Evolutionary conservation across 2,888 invertebrate species (phyloP), one percentile per base, ranked within the genome.

Genomic region (Torymus tubicola): DNA sequence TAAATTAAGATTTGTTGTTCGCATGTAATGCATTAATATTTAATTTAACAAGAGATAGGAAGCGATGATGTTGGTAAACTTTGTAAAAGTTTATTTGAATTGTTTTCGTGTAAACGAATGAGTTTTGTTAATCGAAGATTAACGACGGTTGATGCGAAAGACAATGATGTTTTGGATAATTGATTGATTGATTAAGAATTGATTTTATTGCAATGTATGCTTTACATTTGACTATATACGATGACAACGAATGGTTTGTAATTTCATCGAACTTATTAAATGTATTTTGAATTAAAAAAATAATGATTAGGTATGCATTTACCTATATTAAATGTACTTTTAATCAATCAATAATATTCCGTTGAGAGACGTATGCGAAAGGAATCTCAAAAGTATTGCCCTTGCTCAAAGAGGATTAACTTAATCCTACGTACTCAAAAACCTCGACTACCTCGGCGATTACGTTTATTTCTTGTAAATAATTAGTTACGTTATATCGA

Each of bases 381-480:
- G 14, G 58, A 76, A n/a, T 69, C 11, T 76, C 58, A 70, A 21
- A 50, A 70, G 14, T 70, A 16, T 24, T 14, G 16, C 55, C 58
- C 50, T 58, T 79, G 18, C 16, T 55, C 31, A 14, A 61, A 53
- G 57, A 68, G 18, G 57, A 61, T 18, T 3, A 21, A 72, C 24
- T 67, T 68, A 52, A 57, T 63, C 21, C 14, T 63, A 57, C 50
- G 50, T 50, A 72, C 67, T 16, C 64, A 77, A 58, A 58, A 42
- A 65, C 74, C 78, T 80, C 80, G 82, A 78, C 82, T 82, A 82
- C 82, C 78, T 80, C 75, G 75, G 81, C 78, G 69, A 72, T 78
- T 76, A 78, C 78, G 60, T 82, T 81, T 75, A 78, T 77, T 78
- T 80, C 21, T 82, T 82, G 82, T 82, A 82, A 82, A 82, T 82